Base-by-base conservation (phyloP, 23 tunicate species). In the Phallusia fumigata region DNA sequence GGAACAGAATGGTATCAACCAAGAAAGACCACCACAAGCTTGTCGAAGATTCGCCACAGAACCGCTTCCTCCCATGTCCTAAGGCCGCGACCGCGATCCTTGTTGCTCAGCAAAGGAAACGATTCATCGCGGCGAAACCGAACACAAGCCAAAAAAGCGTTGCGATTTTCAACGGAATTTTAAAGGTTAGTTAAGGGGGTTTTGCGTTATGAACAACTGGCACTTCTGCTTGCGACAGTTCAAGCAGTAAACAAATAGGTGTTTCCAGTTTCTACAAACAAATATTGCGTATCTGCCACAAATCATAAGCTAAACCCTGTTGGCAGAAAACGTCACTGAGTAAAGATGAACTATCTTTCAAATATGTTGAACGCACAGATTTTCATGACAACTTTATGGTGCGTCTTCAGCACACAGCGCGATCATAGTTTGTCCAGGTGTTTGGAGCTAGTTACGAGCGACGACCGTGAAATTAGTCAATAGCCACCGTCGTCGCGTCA, bases 391-490 rank as follows among this genome's bases (percentile, higher is more conserved):
- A n/a, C n/a, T n/a, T n/a, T n/a, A n/a, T n/a, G n/a, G n/a, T n/a
- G n/a, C n/a, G n/a, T n/a, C n/a, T n/a, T n/a, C n/a, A 22, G 16
- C 69, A 6, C 69, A 13, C 15, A 58, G 11, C 47, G 8, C 47
- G 28, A 16, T 1, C 69, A 13, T 21, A 21, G 28, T 58, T 58
- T 58, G 69, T 21, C 69, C 69, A 58, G 69, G 69, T 58, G 69
- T 24, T 8, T 5, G 28, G 28, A 58, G 69, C 16, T 3, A 58
- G 28, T 58, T 24, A 24, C 28, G 28, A 24, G 28, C 69, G 28
- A 22, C 69, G 28, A 58, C 69, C 69, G 69, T 58, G 69, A 58
- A 58, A 58, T 58, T 6, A 58, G 69, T 58, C 69, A 58, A 58
- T 6, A 58, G 69, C 28, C 69, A 21, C 69, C 28, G 18, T 21